Evolutionary conservation across 2,888 invertebrate species (phyloP).

Genomic region (Philhelius pedissequus): DNA sequence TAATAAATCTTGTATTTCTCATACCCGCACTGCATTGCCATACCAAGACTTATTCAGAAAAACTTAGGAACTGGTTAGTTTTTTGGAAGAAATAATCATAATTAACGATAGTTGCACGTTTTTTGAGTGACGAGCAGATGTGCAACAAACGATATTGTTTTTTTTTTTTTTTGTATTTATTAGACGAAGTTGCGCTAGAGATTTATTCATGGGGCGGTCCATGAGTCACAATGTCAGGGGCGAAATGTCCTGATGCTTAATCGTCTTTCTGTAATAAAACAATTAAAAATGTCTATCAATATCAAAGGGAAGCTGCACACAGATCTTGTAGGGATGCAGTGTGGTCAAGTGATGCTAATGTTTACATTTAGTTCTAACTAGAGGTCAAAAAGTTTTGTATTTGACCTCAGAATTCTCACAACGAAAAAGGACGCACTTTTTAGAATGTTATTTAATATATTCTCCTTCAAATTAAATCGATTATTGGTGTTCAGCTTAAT

Average conservation of each 20-base stretch:
- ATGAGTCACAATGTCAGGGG: conserved; percentile 42
- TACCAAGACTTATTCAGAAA: too few relatives aligned
- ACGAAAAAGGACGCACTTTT: background rate
- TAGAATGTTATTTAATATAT: background rate
- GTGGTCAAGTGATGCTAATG: background rate
- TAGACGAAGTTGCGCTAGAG: conserved; percentile 24
- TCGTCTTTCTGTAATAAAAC: conserved; percentile 16
- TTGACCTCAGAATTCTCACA: background rate
- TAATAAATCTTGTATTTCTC: conserved; percentile 51
- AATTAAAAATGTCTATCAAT: background rate
- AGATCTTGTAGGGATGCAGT: background rate
- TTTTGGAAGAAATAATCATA: conserved; percentile 35
- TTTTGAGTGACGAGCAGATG: conserved; percentile 48
- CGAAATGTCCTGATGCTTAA: conserved; percentile 7
- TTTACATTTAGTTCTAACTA: background rate
- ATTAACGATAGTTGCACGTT: conserved; percentile 64
- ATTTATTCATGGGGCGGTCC: conserved; percentile 64
- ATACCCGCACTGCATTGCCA: background rate
- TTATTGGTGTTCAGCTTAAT: too few relatives aligned
- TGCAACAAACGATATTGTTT: background rate
- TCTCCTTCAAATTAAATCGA: too few relatives aligned
- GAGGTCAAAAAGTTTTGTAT: background rate
- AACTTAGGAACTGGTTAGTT: conserved; percentile 51
- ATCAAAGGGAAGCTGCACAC: background rate
- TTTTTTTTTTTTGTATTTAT: too few relatives aligned